These are phyloP conservation scores for Ctenopoma kingsleyae DNA, from an alignment of 2,797 vertebrate species.

Conservation along the genomic window DNA sequence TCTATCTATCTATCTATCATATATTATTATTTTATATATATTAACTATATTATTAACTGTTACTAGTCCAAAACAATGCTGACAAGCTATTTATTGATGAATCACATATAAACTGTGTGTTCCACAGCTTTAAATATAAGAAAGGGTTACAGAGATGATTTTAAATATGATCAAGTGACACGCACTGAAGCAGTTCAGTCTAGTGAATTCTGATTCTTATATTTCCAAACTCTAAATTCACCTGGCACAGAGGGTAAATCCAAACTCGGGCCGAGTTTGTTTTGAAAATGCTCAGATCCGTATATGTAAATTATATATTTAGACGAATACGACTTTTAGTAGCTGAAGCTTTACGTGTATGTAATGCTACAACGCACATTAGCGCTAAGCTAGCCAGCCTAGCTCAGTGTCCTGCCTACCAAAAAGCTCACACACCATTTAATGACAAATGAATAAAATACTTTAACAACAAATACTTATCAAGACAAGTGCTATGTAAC, in stretches of 20 bases:
- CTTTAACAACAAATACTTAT: fast-evolving
- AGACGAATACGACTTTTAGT: neutral
- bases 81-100: neutral
- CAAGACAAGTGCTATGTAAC: fast-evolving
- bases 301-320: no score
- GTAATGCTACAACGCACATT: neutral
- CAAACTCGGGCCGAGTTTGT: neutral
- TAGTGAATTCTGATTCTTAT: neutral
- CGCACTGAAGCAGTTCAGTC: neutral
- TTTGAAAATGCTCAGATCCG: neutral
- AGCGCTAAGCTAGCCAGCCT: conserved; percentile 31
- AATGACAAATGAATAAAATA: fast-evolving
- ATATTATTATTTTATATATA: no score
- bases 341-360: neutral
- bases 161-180: neutral
- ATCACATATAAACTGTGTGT: neutral
- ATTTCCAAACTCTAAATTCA: neutral
- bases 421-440: neutral
- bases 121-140: neutral
- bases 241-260: neutral
- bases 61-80: neutral
- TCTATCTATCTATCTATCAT: no score
- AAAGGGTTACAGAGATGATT: neutral
- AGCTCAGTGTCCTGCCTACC: neutral
- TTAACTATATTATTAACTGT: no score